Evolutionary conservation across 2,113 vertebrate genomes (phyloP).

Genomic region (Ciconia boyciana): DNA sequence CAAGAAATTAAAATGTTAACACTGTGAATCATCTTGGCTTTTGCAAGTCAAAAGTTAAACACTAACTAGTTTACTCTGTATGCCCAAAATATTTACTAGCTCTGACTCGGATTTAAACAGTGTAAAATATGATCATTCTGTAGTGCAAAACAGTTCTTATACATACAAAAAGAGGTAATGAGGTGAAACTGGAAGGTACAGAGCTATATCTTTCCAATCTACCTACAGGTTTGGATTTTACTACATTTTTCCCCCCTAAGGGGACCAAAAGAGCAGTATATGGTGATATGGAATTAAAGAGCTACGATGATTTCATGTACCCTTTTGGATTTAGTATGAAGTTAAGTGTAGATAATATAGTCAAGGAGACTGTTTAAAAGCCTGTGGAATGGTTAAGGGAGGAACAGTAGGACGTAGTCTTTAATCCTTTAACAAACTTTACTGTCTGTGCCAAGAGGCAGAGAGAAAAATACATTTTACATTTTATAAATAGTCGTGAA

Average conservation of each 20-base stretch:
- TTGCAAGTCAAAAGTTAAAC: neutral
- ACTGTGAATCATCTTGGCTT: neutral
- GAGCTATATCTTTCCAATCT: neutral
- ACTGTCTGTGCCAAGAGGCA: conserved; percentile 3
- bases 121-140: neutral
- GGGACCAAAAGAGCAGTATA: neutral
- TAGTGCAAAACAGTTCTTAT: neutral
- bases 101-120: neutral
- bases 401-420: neutral
- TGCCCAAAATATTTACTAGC: conserved; percentile 31
- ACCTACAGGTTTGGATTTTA: neutral
- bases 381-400: neutral
- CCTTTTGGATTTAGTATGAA: conserved; percentile 1
- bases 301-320: neutral
- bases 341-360: neutral
- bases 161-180: neutral
- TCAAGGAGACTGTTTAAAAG: neutral
- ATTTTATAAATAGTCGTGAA: conserved; percentile 62
- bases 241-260: neutral
- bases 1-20: neutral
- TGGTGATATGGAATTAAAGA: neutral
- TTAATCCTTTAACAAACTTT: conserved; percentile 40
- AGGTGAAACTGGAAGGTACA: conserved; percentile 12
- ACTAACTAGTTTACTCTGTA: neutral
- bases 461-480: conserved; percentile 49